phyloP scores from a whole-genome alignment of 23 tunicate genomes.

The Phallusia fumigata region DNA sequence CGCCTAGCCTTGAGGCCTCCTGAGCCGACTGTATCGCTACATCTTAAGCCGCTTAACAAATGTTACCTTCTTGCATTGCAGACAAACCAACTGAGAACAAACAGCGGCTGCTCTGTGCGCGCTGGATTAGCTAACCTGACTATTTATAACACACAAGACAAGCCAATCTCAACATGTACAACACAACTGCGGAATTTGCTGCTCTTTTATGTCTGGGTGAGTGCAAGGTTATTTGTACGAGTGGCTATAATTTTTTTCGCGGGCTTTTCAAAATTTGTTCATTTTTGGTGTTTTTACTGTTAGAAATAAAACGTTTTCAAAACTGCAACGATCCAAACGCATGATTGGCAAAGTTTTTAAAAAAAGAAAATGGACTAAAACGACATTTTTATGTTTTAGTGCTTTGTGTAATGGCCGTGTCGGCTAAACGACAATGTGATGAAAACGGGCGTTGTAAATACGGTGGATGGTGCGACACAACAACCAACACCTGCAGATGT shows the following conservation, averaged over 20 bases:
- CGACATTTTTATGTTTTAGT: not conserved
- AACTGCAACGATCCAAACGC: no score
- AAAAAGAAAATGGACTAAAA: no score
- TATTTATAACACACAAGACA: not conserved
- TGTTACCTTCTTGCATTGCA: no score
- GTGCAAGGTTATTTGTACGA: not conserved
- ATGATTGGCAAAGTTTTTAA: no score
- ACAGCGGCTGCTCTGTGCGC: no score
- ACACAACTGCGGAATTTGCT: not conserved
- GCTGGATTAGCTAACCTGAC: not conserved
- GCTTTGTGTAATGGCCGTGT: not conserved
- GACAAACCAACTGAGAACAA: no score
- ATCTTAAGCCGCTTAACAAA: no score
- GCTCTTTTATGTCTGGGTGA: not conserved
- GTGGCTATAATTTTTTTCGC: not conserved
- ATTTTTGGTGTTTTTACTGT: no score
- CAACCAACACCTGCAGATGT: conserved; percentile 19
- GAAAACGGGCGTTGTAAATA: conserved; percentile 34
- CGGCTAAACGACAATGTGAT: conserved; percentile 14
- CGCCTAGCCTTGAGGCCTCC: no score
- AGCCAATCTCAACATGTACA: not conserved
- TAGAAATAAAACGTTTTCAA: no score
- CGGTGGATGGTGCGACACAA: conserved; percentile 22
- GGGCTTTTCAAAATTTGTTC: no score
- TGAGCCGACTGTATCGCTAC: no score